Evolutionary conservation across 2,797 vertebrate genomes (phyloP), one percentile per base, ranked within the genome.

Genomic region (Clarias laeviceps): DNA sequence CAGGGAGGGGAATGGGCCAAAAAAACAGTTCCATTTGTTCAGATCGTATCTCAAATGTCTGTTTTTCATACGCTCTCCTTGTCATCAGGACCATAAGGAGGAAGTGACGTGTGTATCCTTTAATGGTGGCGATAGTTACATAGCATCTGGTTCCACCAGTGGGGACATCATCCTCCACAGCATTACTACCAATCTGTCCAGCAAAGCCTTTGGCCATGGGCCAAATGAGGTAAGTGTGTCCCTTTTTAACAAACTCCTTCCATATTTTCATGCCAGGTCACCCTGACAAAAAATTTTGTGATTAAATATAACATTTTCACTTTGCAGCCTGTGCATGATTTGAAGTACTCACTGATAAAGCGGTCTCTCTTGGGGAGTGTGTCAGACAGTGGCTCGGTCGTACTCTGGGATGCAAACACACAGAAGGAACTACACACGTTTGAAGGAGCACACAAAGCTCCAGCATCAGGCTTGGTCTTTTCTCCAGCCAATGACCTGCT

Each of bases 101-200:
- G 97, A 97, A 92, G 96, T 99, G 82, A 99, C 97, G 0, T 98
- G 96, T 85, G 93, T 99, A 82, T 94, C 96, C 7, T 99, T 98
- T 87, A 99, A 99, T 84, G 94, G 95, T 91, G 98, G 96, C 8
- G 98, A 99, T 92, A 96, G 94, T 91, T 97, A 95, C 85, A 56
- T 99, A 72, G 97, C 95, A 57, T 99, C 98, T 11, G 98, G 98
- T 24, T 99, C 98, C 88, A 92, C 96, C 91, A 98, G 97, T 57
- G 98, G 98, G 66, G 97, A 99, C 87, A 95, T 99, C 89, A 95
- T 98, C 88, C 93, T 99, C 50, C 96, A 99, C 92, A 98, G 96
- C 80, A 91, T 99, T 89, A 97, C 97, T 87, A 99, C 97, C 87
- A 99, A 99, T 93, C 92, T 97, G 84, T 98, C 98, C 87, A 96